These are phyloP conservation scores for Vannuccia rotundouncinata DNA, from an alignment of 2,888 invertebrate species.

Conservation along the genomic window DNA sequence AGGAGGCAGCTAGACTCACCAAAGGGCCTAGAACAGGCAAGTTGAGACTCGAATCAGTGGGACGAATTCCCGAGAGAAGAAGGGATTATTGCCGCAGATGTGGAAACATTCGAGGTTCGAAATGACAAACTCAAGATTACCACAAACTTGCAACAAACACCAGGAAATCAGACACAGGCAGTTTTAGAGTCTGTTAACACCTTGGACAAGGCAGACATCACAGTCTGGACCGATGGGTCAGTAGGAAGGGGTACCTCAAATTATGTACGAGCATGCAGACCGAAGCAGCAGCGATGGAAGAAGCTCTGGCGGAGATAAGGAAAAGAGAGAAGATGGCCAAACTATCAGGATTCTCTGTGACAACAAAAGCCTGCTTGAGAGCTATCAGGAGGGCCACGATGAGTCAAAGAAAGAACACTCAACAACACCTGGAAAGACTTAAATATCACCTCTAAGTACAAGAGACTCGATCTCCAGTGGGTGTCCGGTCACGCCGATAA, in stretches of 20 bases:
- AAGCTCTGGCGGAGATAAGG: not conserved
- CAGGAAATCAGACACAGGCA: not conserved
- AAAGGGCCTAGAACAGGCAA: not conserved
- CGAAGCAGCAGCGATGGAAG: not conserved
- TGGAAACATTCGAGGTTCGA: not conserved
- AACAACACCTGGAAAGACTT: not conserved
- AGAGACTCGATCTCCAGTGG: not conserved
- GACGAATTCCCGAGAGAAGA: not conserved
- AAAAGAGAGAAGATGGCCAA: not conserved
- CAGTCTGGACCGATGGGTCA: not conserved
- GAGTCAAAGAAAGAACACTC: not conserved
- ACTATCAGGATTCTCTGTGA: not conserved
- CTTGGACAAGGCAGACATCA: not conserved
- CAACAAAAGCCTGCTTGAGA: not conserved
- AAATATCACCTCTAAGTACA: not conserved
- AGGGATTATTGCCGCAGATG: not conserved
- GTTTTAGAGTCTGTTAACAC: not conserved
- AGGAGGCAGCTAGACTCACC: not conserved
- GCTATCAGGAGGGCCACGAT: not conserved
- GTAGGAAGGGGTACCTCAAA: not conserved
- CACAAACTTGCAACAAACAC: not conserved
- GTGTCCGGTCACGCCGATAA: not conserved
- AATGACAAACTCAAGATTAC: not conserved
- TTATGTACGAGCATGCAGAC: not conserved
- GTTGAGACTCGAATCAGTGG: not conserved